Evolutionary conservation across 2,888 invertebrate species (phyloP), one percentile per base, ranked within the genome.

Genomic region (Clanis bilineata): DNA sequence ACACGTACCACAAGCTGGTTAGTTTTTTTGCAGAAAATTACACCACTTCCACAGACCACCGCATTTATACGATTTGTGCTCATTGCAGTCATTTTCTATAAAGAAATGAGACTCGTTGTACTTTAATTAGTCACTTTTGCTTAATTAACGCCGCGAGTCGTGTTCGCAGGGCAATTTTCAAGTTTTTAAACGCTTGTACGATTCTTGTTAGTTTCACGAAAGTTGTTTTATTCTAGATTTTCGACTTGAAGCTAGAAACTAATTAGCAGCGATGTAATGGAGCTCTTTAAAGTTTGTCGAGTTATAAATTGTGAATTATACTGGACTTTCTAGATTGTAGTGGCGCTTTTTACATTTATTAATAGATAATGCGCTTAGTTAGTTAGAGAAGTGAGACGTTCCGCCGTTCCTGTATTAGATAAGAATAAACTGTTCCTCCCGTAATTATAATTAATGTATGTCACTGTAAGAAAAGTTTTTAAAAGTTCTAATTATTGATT

Each of bases 241-340:
- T 59, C 55, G 62, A 56, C 23, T 58, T 61, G 65, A 64, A 61
- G 64, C 63, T 62, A 59, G 62, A 65, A 68, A 67, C 62, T 70
- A 66, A 70, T 69, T 66, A 67, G 62, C 62, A 61, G 60, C 51
- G 56, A 59, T 58, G 62, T 56, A 47, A 57, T 60, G 62, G 61
- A 59, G 60, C 54, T 63, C 44, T 44, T 58, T 56, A 44, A 36
- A 59, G 45, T 45, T 57, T 57, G 51, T 51, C 51, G 51, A 32
- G 51, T 51, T 51, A 51, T 51, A 51, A 51, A 57, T 57, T 57
- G 57, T 45, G 57, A 45, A 45, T 57, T 45, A 57, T 22, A 57
- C 36, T 45, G 57, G 57, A 57, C 18, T 45, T 57, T 57, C 38
- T 51, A 23, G 51, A 41, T 41, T 28, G 21, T 18, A 41, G 51